Evolutionary conservation across 2,797 vertebrate genomes (phyloP).

Genomic region (Tokudaia tokunoshimensis): DNA sequence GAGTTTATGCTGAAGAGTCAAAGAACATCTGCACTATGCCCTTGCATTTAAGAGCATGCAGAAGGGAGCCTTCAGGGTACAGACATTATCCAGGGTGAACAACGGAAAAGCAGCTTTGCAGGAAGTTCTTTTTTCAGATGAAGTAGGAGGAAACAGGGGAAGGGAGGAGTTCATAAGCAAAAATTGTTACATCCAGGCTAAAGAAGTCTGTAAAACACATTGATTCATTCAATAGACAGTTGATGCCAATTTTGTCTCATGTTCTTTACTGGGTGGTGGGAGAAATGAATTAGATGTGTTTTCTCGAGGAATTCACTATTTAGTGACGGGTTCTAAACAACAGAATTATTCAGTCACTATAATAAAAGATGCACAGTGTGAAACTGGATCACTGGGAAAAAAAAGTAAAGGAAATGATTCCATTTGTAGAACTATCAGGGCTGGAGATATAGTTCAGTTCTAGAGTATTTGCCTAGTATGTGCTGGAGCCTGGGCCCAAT

Average conservation of each 20-base stretch:
- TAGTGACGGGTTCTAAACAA: constrained; percentile 41
- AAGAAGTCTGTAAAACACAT: constrained; percentile 40
- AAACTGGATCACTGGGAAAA: constrained; percentile 26
- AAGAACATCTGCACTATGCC: neutral
- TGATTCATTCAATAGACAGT: constrained; percentile 52
- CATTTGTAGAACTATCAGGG: neutral
- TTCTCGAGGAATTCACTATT: neutral
- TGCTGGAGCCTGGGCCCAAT: neutral
- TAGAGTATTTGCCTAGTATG: neutral
- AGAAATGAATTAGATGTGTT: constrained; percentile 39
- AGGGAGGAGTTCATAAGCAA: constrained; percentile 68
- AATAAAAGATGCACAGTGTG: neutral
- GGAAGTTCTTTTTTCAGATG: constrained; percentile 76
- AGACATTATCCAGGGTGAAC: constrained; percentile 55
- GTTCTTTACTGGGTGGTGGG: constrained; percentile 3
- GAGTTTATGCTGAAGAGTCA: constrained; percentile 37
- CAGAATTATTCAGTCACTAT: constrained; percentile 7
- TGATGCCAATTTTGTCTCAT: constrained; percentile 43
- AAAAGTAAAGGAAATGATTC: neutral
- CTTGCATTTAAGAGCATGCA: constrained; percentile 20
- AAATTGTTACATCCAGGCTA: constrained; percentile 49
- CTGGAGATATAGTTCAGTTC: neutral
- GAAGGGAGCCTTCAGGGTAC: constrained; percentile 23
- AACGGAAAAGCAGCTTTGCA: constrained; percentile 67
- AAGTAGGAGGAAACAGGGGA: constrained; percentile 76